Evolutionary conservation across 2,797 vertebrate species (phyloP).

Genomic region (Helicolenus hilgendorfi): DNA sequence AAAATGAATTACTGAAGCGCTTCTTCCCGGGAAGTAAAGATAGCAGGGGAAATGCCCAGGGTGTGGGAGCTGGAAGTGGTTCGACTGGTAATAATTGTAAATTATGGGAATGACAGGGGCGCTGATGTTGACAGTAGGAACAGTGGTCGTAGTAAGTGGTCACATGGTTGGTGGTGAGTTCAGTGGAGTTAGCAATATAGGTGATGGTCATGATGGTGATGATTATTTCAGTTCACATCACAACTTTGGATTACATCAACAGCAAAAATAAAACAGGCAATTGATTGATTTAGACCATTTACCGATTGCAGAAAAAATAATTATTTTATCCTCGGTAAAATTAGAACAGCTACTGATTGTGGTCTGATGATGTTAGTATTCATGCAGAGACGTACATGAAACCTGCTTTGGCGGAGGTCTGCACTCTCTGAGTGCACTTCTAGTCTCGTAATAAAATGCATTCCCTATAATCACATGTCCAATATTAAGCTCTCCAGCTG

Average conservation of each 20-base stretch:
- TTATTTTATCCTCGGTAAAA: neutral
- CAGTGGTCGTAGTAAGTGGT: rapidly evolving
- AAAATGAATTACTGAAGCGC: rapidly evolving
- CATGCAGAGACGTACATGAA: too few species aligned
- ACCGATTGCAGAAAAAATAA: neutral
- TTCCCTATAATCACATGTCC: neutral
- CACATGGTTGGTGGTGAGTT: too few species aligned
- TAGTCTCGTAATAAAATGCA: neutral
- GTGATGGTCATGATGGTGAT: neutral
- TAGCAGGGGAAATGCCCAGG: rapidly evolving
- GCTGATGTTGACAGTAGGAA: too few species aligned
- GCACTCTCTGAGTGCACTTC: too few species aligned
- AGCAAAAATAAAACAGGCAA: neutral
- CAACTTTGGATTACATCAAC: neutral
- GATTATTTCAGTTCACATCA: neutral
- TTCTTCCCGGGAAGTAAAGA: rapidly evolving
- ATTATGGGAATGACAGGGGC: too few species aligned
- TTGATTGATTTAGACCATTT: neutral
- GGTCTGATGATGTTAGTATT: neutral
- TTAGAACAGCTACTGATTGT: neutral
- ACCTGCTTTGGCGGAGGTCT: too few species aligned
- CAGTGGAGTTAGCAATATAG: neutral
- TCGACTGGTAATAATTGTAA: too few species aligned
- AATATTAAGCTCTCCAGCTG: neutral
- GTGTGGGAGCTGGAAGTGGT: rapidly evolving